Base-by-base conservation (phyloP, 1,140 invertebrate genomes). In the Eupeodes corollae region DNA sequence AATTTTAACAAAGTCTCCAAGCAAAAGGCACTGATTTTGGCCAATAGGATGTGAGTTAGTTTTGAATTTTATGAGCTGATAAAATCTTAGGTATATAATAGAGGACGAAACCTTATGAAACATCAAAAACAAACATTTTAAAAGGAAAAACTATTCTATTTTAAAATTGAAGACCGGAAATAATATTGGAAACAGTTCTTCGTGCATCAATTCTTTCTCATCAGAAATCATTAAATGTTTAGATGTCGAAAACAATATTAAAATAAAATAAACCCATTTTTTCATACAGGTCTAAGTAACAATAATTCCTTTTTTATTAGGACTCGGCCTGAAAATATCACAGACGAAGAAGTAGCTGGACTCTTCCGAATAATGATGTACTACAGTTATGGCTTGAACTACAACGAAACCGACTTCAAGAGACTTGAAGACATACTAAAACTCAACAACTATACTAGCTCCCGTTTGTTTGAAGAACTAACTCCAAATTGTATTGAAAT, bases 1-100 rank as follows among this genome's bases (percentile, higher is more conserved):
- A 73, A 77, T 56, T 70, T 81, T 14, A 84, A 84, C 61, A 73
- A 76, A 45, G 71, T 68, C 32, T 68, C 65, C 0, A 59, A 46
- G 16, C 40, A 8, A 0, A 65, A 54, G 32, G 63, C 63, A 1
- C 9, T 55, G 11, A 44, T 34, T 5, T 38, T 67, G 32, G 33
- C 55, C 68, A 73, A 48, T 59, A 75, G 70, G 52, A 50, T 67
- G 62, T 65, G 34, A 50, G 52, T 55, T n/a, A n/a, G n/a, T n/a
- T n/a, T n/a, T n/a, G n/a, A n/a, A n/a, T n/a, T n/a, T n/a, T n/a
- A n/a, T n/a, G n/a, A n/a, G n/a, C n/a, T n/a, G n/a, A n/a, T n/a
- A n/a, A n/a, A n/a, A n/a, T n/a, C n/a, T n/a, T n/a, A n/a, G n/a
- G n/a, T n/a, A n/a, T n/a, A n/a, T n/a, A n/a, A n/a, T n/a, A n/a